A percentile compares a stretch with the other conserved stretches of the same genome.
Evolutionary conservation across 2,113 vertebrate genomes (phyloP).

Genomic region (Sminthopsis crassicaudata): DNA sequence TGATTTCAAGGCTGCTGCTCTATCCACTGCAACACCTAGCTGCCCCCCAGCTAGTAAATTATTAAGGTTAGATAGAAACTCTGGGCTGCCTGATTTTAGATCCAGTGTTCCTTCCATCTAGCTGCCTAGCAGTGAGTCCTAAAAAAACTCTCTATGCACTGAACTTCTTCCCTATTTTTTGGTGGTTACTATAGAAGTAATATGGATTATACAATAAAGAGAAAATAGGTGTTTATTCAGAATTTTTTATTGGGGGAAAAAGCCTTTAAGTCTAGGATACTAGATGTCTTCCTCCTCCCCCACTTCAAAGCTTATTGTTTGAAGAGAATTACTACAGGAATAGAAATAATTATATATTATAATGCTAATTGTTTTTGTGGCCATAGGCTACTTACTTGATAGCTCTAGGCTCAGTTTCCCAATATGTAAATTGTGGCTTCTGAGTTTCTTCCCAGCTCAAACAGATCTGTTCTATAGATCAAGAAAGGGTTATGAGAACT

Average conservation of each 20-base stretch:
- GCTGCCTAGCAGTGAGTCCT: background rate
- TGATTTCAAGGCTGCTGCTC: too few species aligned
- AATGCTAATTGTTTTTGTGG: background rate
- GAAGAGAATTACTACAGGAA: background rate
- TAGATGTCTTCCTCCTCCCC: too few species aligned
- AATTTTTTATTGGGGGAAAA: background rate
- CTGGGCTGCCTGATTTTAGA: background rate
- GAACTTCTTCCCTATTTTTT: background rate
- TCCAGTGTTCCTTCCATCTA: background rate
- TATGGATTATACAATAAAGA: background rate
- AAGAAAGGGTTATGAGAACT: background rate
- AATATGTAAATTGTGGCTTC: background rate
- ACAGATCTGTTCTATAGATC: background rate
- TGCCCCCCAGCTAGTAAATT: background rate
- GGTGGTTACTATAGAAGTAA: background rate
- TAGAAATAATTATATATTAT: background rate
- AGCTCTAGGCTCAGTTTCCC: background rate
- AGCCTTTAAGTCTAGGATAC: background rate
- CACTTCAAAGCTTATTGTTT: background rate
- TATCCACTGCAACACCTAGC: too few species aligned
- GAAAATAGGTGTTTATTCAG: background rate
- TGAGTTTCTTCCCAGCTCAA: background rate
- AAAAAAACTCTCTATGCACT: background rate
- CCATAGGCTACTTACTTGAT: background rate
- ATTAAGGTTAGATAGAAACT: background rate